Evolutionary conservation across 2,113 vertebrate genomes (phyloP), one percentile per base, ranked within the genome.

Genomic region (Periophthalmus modestus): DNA sequence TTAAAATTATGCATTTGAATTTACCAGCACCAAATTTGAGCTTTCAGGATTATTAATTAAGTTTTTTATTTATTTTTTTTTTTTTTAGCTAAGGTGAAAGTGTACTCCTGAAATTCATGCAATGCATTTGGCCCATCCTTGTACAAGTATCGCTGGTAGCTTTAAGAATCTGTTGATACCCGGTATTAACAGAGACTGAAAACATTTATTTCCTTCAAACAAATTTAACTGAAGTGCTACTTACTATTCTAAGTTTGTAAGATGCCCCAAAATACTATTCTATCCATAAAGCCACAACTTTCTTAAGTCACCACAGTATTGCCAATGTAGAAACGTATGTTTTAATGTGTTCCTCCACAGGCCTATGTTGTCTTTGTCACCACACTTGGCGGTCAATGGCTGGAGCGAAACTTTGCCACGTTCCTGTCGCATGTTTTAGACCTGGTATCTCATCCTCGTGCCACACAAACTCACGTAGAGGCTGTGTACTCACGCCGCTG

Each of bases 321-420:
- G n/a, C 6, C 11, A 23, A 24, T 58, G 55, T 58, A 24, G 12
- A 5, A 11, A 24, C 14, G 11, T 7, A 23, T 58, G n/a, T 58
- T 58, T 12, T 24, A 23, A 47, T 23, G 0, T 63, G 15, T 0
- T 75, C 59, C 19, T 74, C 62, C 46, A 19, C 90, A 99, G 98
- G 97, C 98, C 7, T 99, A 99, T 0, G 98, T 99, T 46, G 96
- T 99, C 73, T 98, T 99, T 73, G 98, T 99, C 66, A 98, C 96
- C 3, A 94, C 96, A 0, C 86, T 99, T 71, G 97, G 98, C 33
- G 97, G 98, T 28, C 97, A 98, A 89, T 99, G 98, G 98, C 78
- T 99, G 90, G 98, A 99, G 86, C 95, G 97, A 66, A 98, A 97
- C 91, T 99, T 99, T 68, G 97, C 97, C 47, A 96, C 94, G 0